Evolutionary conservation across 2,113 vertebrate species (phyloP).

Genomic region (Cephalopholis sonnerati): DNA sequence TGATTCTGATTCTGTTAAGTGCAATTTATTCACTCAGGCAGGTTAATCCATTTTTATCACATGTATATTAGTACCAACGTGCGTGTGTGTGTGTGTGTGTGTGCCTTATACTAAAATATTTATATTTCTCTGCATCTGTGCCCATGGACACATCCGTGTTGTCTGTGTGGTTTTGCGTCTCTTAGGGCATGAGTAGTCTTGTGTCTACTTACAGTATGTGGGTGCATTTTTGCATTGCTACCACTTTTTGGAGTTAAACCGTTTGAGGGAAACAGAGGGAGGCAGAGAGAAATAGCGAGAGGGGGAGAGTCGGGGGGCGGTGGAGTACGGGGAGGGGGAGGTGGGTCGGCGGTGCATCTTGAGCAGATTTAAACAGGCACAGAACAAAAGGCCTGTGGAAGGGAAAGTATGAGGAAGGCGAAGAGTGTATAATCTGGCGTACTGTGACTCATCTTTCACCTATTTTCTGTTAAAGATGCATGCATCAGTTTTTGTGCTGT

Average conservation of each 20-base stretch:
- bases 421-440: conserved; percentile 42
- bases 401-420: conserved; percentile 22
- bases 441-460: conserved; percentile 58
- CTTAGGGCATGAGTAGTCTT: conserved; percentile 9
- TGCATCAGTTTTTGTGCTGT: conserved; percentile 35
- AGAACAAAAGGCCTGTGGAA: conserved; percentile 51
- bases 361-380: conserved; percentile 57
- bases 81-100: neutral
- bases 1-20: too few species aligned
- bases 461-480: conserved; percentile 51
- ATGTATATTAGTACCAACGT: neutral
- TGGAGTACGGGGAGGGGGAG: neutral
- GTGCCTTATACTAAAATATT: conserved; percentile 30
- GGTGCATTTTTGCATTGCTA: conserved; percentile 51
- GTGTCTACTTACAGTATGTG: conserved; percentile 32
- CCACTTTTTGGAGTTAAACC: conserved; percentile 48
- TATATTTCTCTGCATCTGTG: conserved; percentile 27
- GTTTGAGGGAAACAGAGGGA: conserved; percentile 38
- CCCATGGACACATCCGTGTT: conserved; percentile 10
- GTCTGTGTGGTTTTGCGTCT: conserved; percentile 27
- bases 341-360: conserved; percentile 21
- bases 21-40: neutral
- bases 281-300: neutral
- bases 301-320: neutral
- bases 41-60: neutral